These are phyloP conservation scores for Yponomeuta evonymella DNA, from an alignment of 2,888 invertebrate genomes.

Conservation along the genomic window DNA sequence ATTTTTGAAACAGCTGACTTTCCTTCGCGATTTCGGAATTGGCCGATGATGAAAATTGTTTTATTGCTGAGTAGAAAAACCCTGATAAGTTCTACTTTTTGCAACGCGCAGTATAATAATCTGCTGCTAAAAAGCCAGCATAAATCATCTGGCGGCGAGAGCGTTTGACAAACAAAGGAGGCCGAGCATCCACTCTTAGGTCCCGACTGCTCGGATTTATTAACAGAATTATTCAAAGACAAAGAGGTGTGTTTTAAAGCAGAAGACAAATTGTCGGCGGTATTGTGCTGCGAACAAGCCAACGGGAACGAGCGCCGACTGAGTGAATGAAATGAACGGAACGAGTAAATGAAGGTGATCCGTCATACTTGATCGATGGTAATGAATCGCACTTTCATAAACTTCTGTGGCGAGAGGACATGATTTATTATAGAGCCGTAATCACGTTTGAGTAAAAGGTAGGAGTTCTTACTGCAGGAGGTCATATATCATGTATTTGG, in stretches of 20 bases:
- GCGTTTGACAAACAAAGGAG: conserved; percentile 24
- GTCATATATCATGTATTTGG: not conserved
- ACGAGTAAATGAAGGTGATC: conserved; percentile 32
- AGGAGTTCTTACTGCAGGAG: not conserved
- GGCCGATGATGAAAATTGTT: no score
- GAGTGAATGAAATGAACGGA: conserved; percentile 15
- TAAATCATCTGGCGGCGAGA: conserved; percentile 21
- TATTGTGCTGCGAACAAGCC: conserved; percentile 35
- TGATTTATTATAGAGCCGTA: conserved; percentile 10
- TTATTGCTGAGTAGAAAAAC: no score
- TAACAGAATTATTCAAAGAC: conserved; percentile 69
- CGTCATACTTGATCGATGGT: conserved; percentile 54
- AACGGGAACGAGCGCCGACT: conserved; percentile 1
- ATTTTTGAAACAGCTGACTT: no score
- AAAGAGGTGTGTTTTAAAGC: conserved; percentile 65
- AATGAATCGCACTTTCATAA: conserved; percentile 50
- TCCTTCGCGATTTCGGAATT: no score
- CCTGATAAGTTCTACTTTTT: no score
- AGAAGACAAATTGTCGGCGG: conserved; percentile 60
- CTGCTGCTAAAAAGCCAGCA: not conserved
- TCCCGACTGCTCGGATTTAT: conserved; percentile 65
- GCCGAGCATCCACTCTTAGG: conserved; percentile 42
- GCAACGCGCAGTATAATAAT: not conserved
- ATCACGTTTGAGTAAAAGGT: not conserved
- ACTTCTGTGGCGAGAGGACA: conserved; percentile 16